Percentiles rank a stretch among this genome's conserved stretches.
Conservation (phyloP, 2,888 invertebrate species). For the Ernsta delagoae region DNA sequence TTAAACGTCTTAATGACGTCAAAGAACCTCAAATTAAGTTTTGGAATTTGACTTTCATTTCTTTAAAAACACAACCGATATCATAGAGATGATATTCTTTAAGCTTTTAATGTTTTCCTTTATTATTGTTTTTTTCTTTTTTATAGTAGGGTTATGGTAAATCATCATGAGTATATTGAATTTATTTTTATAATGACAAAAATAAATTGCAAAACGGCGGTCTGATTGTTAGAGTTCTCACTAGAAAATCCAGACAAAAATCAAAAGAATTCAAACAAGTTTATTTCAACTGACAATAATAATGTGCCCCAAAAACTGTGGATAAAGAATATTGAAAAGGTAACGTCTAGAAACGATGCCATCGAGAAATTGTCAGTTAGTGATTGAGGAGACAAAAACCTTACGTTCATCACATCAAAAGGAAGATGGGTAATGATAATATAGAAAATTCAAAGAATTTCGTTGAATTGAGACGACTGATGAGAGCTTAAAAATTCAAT, state of each 20-base stretch:
- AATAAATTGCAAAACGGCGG: no score
- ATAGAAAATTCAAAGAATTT: slow-evolving; percentile 26
- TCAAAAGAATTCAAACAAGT: background rate
- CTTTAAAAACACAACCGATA: no score
- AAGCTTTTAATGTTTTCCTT: no score
- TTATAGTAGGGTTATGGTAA: no score
- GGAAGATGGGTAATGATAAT: slow-evolving; percentile 9
- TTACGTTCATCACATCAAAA: slow-evolving; percentile 1
- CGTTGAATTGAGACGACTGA: slow-evolving; percentile 24
- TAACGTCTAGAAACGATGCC: no score
- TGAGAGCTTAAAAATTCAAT: slow-evolving; percentile 32
- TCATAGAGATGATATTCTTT: no score
- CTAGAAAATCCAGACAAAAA: background rate
- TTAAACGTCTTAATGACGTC: background rate
- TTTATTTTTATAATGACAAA: no score
- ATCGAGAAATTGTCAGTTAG: background rate
- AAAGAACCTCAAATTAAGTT: background rate
- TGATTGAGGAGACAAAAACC: slow-evolving; percentile 7
- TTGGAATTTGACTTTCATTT: no score
- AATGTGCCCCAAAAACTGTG: background rate
- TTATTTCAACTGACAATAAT: no score
- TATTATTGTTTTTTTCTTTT: no score
- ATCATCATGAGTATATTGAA: no score
- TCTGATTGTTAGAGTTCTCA: no score
- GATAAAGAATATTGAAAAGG: background rate